Percentiles rank a stretch among this genome's conserved stretches.
Evolutionary conservation across 2,888 invertebrate genomes (phyloP).

Genomic region (Rhagophthalmus giganteus): DNA sequence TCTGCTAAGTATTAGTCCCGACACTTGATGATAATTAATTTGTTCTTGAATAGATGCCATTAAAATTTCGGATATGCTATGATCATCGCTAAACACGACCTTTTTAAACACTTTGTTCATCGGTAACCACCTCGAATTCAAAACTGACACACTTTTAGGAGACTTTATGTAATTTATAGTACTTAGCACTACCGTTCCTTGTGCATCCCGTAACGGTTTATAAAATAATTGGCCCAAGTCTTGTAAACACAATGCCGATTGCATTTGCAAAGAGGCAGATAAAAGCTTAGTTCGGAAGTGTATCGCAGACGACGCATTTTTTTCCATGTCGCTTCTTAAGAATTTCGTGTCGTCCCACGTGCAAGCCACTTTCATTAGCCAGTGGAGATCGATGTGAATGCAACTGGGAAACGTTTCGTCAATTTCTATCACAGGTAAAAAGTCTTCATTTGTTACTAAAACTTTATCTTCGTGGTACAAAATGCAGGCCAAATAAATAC

Average conservation of each 20-base stretch:
- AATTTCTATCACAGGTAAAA: constrained; percentile 94
- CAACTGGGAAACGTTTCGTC: constrained; percentile 94
- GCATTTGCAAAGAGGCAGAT: constrained; percentile 89
- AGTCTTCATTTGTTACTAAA: constrained; percentile 95
- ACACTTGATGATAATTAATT: constrained; percentile 74
- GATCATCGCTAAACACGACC: constrained; percentile 72
- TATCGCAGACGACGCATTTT: constrained; percentile 85
- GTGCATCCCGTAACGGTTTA: constrained; percentile 83
- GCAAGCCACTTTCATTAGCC: constrained; percentile 96
- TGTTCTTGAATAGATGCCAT: constrained; percentile 87
- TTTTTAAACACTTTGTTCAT: constrained; percentile 80
- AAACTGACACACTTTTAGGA: constrained; percentile 82
- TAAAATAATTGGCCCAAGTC: constrained; percentile 95
- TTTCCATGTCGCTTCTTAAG: constrained; percentile 91
- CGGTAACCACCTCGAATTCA: constrained; percentile 92
- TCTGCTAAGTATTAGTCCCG: constrained; percentile 76
- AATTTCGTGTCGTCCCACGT: constrained; percentile 96
- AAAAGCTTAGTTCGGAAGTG: constrained; percentile 91
- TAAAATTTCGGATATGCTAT: constrained; percentile 78
- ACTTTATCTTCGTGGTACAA: constrained; percentile 95
- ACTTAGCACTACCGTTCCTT: constrained; percentile 89
- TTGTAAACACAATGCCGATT: constrained; percentile 86
- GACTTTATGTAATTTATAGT: constrained; percentile 81
- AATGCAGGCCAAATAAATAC: constrained; percentile 90
- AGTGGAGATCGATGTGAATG: constrained; percentile 91